phyloP scores from a whole-genome alignment of 2,113 vertebrate genomes.

The Sula dactylatra region DNA sequence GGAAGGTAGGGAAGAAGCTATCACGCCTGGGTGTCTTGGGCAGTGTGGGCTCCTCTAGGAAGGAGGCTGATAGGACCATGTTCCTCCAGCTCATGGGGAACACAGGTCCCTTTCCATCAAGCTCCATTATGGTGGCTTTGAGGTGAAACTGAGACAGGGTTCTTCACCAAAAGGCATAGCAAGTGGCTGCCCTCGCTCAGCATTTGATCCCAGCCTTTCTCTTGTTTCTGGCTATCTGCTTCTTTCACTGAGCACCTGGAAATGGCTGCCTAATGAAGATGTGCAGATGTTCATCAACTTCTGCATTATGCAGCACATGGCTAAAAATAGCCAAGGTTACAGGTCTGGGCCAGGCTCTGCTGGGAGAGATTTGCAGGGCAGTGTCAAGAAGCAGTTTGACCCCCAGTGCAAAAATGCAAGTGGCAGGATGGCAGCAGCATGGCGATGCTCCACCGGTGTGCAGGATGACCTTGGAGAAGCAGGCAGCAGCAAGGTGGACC shows the following conservation, averaged over 20 bases:
- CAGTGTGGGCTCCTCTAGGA: not conserved
- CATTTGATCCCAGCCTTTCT: not conserved
- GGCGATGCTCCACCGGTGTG: not conserved
- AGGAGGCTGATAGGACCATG: not conserved
- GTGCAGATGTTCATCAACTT: slow-evolving; percentile 39
- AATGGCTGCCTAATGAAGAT: slow-evolving; percentile 41
- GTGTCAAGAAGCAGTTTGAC: not conserved
- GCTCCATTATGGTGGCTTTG: not conserved
- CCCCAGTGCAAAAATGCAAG: not conserved
- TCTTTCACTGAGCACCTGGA: not conserved
- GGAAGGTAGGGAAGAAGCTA: not conserved
- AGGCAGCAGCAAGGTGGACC: not conserved
- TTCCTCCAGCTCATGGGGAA: not conserved
- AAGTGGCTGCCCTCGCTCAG: not conserved
- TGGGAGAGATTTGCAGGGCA: not conserved
- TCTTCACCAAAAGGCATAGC: not conserved
- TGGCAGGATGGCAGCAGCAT: not conserved
- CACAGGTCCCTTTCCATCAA: not conserved
- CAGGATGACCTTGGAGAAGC: not conserved
- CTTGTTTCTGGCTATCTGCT: not conserved
- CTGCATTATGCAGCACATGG: slow-evolving; percentile 13
- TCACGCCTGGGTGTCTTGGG: not conserved
- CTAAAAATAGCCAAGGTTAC: slow-evolving; percentile 51
- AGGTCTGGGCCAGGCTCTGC: not conserved
- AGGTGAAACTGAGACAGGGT: not conserved